Evolutionary conservation across 2,888 invertebrate species (phyloP).

Genomic region (Octodonta nipae): DNA sequence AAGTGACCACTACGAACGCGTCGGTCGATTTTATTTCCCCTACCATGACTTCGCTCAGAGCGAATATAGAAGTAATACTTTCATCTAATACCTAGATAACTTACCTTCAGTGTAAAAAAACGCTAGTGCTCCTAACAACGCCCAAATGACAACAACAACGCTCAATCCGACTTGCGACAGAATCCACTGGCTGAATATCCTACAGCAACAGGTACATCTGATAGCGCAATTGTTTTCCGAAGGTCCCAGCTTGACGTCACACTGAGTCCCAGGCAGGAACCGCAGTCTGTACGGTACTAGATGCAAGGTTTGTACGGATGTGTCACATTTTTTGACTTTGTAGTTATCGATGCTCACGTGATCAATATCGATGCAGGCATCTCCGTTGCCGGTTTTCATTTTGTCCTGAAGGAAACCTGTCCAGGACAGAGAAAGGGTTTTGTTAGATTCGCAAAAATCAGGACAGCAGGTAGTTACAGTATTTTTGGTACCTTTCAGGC

Average conservation of each 20-base stretch:
- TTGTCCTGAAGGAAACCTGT: conserved; percentile 10
- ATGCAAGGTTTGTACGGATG: conserved; percentile 37
- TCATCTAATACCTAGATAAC: no score
- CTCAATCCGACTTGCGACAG: conserved; percentile 48
- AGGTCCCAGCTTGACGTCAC: conserved; percentile 28
- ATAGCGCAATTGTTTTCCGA: conserved; percentile 25
- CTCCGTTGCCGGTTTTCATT: conserved; percentile 26
- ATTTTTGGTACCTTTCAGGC: no score
- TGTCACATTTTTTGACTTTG: conserved; percentile 25
- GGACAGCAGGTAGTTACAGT: no score
- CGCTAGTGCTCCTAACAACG: conserved; percentile 46
- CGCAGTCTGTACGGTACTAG: conserved; percentile 40
- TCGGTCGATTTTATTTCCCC: no score
- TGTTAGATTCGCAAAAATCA: no score
- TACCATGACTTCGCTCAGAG: no score
- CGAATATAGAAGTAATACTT: no score
- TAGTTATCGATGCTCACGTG: conserved; percentile 29
- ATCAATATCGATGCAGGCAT: conserved; percentile 27
- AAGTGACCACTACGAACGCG: no score
- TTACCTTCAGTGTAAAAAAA: conserved; percentile 54
- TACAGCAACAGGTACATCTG: conserved; percentile 30
- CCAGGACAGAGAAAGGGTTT: no score
- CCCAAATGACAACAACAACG: conserved; percentile 47
- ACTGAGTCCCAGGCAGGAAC: conserved; percentile 39
- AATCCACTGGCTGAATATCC: conserved; percentile 39